Base-by-base conservation (phyloP, 2,113 vertebrate genomes). In the Hyperoodon ampullatus region DNA sequence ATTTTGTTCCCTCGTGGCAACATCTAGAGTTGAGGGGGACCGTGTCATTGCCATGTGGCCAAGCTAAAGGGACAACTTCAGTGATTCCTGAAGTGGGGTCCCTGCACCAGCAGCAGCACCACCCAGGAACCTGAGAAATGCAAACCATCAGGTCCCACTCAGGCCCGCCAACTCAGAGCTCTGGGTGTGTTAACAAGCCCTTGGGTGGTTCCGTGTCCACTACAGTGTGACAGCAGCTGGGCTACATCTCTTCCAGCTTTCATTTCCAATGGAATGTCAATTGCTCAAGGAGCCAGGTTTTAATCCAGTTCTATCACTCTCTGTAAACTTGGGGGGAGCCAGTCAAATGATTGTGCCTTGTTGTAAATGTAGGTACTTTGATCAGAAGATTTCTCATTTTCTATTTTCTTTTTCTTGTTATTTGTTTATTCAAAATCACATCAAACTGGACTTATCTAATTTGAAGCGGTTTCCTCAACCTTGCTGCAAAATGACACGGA, bases 1-100 rank as follows among this genome's bases (percentile, higher is more conserved):
- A 8, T 6, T 53, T 18, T 14, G 1, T 19, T 15, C 6, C 2
- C 0, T 26, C n/a, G 0, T 0, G 0, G 53, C 12, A 28, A 12
- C 21, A 1, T 7, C 5, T 60, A 35, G 63, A 75, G 42, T 1
- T 16, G 5, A 21, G 42, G 21, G 15, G 33, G 28, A 4, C 47
- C 12, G 3, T 9, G 53, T 1, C 21, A 4, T 5, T 6, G 12
- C 72, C 28, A 11, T 8, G 3, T 2, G 11, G 39, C 15, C 19
- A n/a, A 30, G 92, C 30, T 72, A 24, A 82, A 61, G 28, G 47
- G 53, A 21, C 1, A 3, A 8, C 5, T 3, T n/a, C 58, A 72
- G 26, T 2, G 39, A 0, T 58, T 75, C 50, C 33, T 30, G 4
- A 8, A 19, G 61, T 11, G 39, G 50, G 53, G 5, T 18, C 53